phyloP scores from a whole-genome alignment of 2,888 invertebrate species.

The Tetragonisca angustula region DNA sequence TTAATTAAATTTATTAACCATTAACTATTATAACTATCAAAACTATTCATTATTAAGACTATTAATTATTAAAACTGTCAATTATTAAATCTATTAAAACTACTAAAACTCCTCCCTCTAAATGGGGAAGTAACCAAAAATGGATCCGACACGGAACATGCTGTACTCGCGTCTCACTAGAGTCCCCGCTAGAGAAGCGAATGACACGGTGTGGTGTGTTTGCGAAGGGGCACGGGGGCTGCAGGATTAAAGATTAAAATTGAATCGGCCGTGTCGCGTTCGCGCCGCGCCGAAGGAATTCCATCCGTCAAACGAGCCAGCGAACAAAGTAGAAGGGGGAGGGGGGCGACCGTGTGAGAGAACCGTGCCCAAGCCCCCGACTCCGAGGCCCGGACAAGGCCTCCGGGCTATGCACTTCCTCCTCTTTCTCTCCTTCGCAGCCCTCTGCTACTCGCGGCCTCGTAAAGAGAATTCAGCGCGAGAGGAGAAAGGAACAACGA shows the following conservation, averaged over 20 bases:
- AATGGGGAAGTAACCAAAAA: no score
- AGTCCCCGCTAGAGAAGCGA: neutral
- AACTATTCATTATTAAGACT: no score
- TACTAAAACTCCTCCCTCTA: no score
- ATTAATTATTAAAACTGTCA: no score
- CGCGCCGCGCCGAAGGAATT: constrained; percentile 43
- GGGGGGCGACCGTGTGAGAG: constrained; percentile 36
- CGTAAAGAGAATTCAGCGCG: no score
- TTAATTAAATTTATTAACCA: no score
- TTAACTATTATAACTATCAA: no score
- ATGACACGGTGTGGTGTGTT: neutral
- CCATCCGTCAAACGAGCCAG: constrained; percentile 52
- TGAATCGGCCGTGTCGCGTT: constrained; percentile 40
- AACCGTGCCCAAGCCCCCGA: constrained; percentile 29
- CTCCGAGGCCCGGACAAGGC: constrained; percentile 2
- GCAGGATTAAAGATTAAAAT: constrained; percentile 23
- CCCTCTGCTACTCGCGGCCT: no score
- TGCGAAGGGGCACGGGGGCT: neutral
- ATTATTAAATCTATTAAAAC: no score
- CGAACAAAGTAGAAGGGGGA: constrained; percentile 49
- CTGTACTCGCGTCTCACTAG: no score
- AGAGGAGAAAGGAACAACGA: no score
- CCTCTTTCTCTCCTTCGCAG: constrained; percentile 33
- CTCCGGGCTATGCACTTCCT: constrained; percentile 38
- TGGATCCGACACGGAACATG: no score